A percentile compares a stretch with the other conserved stretches of the same genome.
Conservation (phyloP, 2,888 invertebrate genomes). For the Meganola albula region DNA sequence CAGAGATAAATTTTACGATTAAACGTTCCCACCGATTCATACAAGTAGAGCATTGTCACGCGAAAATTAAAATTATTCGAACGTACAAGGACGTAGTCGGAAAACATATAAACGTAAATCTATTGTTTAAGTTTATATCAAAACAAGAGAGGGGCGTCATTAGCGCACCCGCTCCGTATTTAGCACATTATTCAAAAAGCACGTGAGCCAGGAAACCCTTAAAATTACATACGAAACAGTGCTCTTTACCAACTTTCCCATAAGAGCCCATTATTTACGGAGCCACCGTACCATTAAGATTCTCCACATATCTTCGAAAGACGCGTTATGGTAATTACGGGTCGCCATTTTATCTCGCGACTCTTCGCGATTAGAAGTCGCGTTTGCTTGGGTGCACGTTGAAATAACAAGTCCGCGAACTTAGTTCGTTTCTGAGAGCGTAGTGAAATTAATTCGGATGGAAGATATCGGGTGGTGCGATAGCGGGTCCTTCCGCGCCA, state of each 20-base stretch:
- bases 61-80: slow-evolving; percentile 23
- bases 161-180: slow-evolving; percentile 52
- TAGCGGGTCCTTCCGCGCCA: slow-evolving; percentile 76
- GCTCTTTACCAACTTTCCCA: slow-evolving; percentile 76
- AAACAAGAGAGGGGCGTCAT: slow-evolving; percentile 50
- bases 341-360: slow-evolving; percentile 76
- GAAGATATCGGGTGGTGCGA: slow-evolving; percentile 74
- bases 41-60: slow-evolving; percentile 16
- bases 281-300: slow-evolving; percentile 77
- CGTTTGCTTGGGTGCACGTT: slow-evolving; percentile 51
- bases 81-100: slow-evolving; percentile 17
- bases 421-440: slow-evolving; percentile 67
- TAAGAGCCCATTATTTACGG: slow-evolving; percentile 77
- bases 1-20: slow-evolving; percentile 17
- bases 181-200: slow-evolving; percentile 73
- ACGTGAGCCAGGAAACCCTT: slow-evolving; percentile 69
- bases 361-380: slow-evolving; percentile 69
- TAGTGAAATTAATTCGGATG: slow-evolving; percentile 77
- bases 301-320: slow-evolving; percentile 77
- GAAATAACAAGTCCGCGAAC: slow-evolving; percentile 76
- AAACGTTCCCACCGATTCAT: slow-evolving; percentile 13
- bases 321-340: slow-evolving; percentile 77
- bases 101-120: slow-evolving; percentile 23
- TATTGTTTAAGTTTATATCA: slow-evolving; percentile 44
- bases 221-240: slow-evolving; percentile 77